Conservation (phyloP, 2,113 vertebrate species). For the Microtus montanus region DNA sequence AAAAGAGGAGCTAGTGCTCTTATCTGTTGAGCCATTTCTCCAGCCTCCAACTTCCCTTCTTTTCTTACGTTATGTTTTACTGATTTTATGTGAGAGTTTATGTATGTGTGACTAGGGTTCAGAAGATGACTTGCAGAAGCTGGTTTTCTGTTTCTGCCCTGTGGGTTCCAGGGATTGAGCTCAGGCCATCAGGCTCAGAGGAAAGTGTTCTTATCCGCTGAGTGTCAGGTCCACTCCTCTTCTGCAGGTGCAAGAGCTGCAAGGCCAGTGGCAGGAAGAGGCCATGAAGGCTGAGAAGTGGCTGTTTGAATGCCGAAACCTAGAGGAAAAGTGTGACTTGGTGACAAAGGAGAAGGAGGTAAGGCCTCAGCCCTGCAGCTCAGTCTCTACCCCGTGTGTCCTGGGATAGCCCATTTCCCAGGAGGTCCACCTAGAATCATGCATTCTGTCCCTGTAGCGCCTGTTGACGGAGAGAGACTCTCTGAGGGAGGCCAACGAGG, state of each 20-base stretch:
- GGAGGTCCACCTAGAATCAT: accelerated
- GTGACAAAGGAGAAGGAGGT: constrained; percentile 94
- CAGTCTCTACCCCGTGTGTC: background rate
- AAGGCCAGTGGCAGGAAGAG: constrained; percentile 89
- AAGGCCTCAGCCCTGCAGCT: constrained; percentile 26
- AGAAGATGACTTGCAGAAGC: background rate
- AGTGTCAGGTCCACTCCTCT: background rate
- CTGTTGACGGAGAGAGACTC: constrained; percentile 91
- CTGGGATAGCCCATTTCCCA: background rate
- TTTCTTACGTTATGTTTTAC: background rate
- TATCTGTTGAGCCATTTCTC: background rate
- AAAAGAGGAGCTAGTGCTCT: no score
- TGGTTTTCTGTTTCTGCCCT: background rate
- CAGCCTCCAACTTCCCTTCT: background rate
- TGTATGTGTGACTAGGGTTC: background rate
- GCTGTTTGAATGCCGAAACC: constrained; percentile 93
- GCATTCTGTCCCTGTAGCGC: constrained; percentile 80
- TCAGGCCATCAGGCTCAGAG: background rate
- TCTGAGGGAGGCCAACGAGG: constrained; percentile 92
- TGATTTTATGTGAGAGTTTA: background rate
- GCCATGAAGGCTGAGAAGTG: constrained; percentile 94
- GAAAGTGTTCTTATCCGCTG: no score
- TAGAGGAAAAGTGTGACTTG: constrained; percentile 90
- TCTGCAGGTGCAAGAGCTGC: constrained; percentile 90
- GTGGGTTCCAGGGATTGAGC: no score